phyloP scores from a whole-genome alignment of 2,113 vertebrate species.

The Toxotes chatareus region DNA sequence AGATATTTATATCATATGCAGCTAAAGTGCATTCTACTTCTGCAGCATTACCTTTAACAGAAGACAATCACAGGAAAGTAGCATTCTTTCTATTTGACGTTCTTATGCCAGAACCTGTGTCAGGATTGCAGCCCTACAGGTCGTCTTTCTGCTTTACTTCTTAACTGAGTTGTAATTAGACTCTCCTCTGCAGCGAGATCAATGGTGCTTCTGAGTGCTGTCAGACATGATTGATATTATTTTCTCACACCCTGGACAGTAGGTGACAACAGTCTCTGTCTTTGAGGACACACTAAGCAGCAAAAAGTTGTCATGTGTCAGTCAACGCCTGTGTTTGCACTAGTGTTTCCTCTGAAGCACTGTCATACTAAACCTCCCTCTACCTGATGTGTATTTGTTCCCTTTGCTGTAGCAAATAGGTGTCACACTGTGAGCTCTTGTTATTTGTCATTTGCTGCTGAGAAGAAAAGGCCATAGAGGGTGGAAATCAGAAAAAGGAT shows the following conservation, averaged over 20 bases:
- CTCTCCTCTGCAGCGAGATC: constrained; percentile 46
- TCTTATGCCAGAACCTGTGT: neutral
- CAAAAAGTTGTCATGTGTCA: constrained; percentile 58
- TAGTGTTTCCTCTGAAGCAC: constrained; percentile 39
- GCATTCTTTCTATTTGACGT: neutral
- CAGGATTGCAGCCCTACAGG: constrained; percentile 13
- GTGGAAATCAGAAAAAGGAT: constrained; percentile 8
- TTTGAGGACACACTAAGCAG: constrained; percentile 38
- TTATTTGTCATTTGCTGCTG: constrained; percentile 13
- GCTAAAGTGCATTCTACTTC: neutral
- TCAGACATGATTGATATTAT: constrained; percentile 67
- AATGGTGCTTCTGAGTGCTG: constrained; percentile 47
- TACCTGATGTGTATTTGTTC: constrained; percentile 40
- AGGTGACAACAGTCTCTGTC: constrained; percentile 57
- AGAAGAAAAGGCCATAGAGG: constrained; percentile 1
- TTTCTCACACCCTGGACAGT: constrained; percentile 42
- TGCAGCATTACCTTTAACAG: neutral
- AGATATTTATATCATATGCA: neutral
- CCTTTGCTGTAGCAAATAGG: constrained; percentile 6
- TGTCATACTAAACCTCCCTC: constrained; percentile 27
- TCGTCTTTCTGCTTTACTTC: constrained; percentile 8
- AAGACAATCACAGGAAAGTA: no score
- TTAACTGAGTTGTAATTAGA: constrained; percentile 63
- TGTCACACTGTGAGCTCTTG: constrained; percentile 5
- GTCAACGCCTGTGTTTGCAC: constrained; percentile 43